These are phyloP conservation scores for Epicauta chinensis DNA, from an alignment of 1,140 invertebrate genomes.

Conservation along the genomic window DNA sequence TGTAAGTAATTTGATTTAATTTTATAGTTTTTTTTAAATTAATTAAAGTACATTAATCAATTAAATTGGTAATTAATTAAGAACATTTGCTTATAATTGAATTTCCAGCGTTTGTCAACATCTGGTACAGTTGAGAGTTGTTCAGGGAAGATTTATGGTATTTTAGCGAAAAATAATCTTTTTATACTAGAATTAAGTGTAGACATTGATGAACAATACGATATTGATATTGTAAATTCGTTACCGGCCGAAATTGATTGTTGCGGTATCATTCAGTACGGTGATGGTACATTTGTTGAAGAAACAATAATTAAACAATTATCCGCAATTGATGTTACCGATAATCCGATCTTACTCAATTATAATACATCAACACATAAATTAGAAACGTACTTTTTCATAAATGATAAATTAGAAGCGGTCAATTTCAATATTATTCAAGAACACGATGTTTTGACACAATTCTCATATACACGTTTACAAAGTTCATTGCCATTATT, in stretches of 20 bases:
- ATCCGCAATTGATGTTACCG: conserved; percentile 66
- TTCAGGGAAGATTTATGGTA: conserved; percentile 64
- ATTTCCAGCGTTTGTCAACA: neutral
- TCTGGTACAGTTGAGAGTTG: conserved; percentile 34
- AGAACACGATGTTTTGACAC: conserved; percentile 53
- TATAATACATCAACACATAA: conserved; percentile 48
- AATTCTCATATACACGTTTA: conserved; percentile 60
- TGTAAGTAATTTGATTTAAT: conserved; percentile 31
- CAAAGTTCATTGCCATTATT: conserved; percentile 50
- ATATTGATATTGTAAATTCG: conserved; percentile 50
- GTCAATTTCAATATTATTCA: conserved; percentile 55
- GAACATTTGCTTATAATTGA: too few relatives aligned
- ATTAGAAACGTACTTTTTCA: conserved; percentile 57
- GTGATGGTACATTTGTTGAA: conserved; percentile 17
- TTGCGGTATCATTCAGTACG: conserved; percentile 48
- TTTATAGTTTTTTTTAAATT: neutral
- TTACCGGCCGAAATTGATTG: conserved; percentile 67
- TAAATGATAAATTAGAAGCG: conserved; percentile 63
- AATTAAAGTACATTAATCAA: neutral
- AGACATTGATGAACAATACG: conserved; percentile 51
- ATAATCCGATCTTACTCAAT: conserved; percentile 64
- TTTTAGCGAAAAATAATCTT: conserved; percentile 63
- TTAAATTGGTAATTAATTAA: too few relatives aligned
- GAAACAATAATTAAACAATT: conserved; percentile 30
- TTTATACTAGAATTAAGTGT: conserved; percentile 59